These are phyloP conservation scores for Ophion costatus DNA, from an alignment of 2,888 invertebrate genomes.

Conservation along the genomic window DNA sequence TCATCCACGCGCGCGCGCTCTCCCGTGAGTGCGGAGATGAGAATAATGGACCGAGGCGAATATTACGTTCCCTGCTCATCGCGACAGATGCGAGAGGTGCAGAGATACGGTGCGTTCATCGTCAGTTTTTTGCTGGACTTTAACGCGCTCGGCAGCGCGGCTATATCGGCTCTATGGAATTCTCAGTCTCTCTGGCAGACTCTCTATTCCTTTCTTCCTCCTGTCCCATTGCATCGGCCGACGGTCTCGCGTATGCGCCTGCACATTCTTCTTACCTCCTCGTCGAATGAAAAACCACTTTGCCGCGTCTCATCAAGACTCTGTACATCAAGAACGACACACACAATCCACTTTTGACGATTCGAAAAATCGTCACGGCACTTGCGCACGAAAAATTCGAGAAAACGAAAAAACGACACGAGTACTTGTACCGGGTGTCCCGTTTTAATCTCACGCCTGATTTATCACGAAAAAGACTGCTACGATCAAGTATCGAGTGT, in stretches of 20 bases:
- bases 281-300: slow-evolving; percentile 19
- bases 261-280: slow-evolving; percentile 2
- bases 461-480: too few species aligned
- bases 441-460: too few species aligned
- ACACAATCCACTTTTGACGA: not conserved
- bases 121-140: slow-evolving; percentile 34
- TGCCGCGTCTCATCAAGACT: too few species aligned
- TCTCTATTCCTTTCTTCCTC: not conserved
- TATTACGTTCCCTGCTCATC: slow-evolving; percentile 21
- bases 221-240: not conserved
- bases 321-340: not conserved
- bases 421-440: not conserved
- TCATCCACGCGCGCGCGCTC: not conserved
- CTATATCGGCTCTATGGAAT: slow-evolving; percentile 20
- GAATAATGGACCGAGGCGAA: slow-evolving; percentile 44
- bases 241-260: not conserved
- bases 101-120: slow-evolving; percentile 38
- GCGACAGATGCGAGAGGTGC: slow-evolving; percentile 39
- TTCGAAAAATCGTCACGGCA: slow-evolving; percentile 1
- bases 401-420: not conserved
- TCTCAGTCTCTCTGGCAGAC: slow-evolving; percentile 4
- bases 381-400: not conserved
- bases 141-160: slow-evolving; percentile 19
- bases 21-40: slow-evolving; percentile 8
- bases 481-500: too few species aligned